Percentiles rank a stretch among this genome's conserved stretches.
Evolutionary conservation across 1,140 invertebrate species (phyloP).

Genomic region (Grapholita molesta): DNA sequence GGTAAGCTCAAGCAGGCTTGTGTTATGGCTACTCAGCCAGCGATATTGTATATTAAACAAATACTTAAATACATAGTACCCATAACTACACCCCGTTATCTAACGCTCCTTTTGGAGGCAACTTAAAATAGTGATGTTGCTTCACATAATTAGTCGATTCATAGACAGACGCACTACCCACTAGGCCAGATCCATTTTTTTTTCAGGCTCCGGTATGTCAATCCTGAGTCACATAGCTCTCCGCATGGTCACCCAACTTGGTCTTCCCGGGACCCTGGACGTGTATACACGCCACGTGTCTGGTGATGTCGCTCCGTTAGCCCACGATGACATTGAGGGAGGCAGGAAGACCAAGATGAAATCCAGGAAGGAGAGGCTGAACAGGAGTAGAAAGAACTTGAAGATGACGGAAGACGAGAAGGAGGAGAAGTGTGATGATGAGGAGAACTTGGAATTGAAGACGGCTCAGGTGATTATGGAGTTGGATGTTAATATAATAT

Average conservation of each 20-base stretch:
- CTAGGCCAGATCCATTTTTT: too few relatives aligned
- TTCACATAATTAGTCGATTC: too few relatives aligned
- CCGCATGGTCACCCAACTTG: conserved; percentile 84
- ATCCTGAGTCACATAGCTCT: conserved; percentile 87
- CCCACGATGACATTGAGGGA: conserved; percentile 56
- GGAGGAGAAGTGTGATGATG: conserved; percentile 14
- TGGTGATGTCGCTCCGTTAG: not conserved
- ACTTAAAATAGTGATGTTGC: too few relatives aligned
- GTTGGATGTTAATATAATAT: too few relatives aligned
- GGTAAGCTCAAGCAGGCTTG: too few relatives aligned
- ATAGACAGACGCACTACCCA: too few relatives aligned
- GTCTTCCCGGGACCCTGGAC: conserved; percentile 70
- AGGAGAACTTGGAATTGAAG: conserved; percentile 54
- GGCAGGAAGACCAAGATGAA: conserved; percentile 56
- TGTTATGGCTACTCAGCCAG: too few relatives aligned
- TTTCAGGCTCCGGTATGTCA: conserved; percentile 87
- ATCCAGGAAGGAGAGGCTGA: conserved; percentile 67
- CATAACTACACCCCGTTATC: too few relatives aligned
- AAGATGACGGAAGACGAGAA: conserved; percentile 48
- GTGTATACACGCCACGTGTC: not conserved
- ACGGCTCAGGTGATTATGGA: conserved; percentile 58
- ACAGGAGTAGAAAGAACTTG: conserved; percentile 51
- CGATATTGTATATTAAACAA: too few relatives aligned
- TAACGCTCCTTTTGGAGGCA: too few relatives aligned
- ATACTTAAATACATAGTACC: too few relatives aligned